phyloP scores from a whole-genome alignment of 2,888 invertebrate genomes.

The Drosophila hawaiiensis region DNA sequence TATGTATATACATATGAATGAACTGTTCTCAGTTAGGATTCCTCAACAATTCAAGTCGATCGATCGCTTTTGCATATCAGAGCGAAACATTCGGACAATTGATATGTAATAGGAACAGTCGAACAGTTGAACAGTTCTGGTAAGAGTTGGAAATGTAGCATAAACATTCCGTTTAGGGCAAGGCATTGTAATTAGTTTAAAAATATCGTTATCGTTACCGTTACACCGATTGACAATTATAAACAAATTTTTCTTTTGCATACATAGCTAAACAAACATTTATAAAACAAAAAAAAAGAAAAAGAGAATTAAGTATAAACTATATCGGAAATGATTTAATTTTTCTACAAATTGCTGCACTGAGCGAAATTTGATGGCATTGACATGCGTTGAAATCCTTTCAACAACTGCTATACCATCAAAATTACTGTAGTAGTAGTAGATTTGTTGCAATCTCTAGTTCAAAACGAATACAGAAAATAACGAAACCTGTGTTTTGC shows the following conservation, averaged over 20 bases:
- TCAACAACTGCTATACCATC: constrained; percentile 23
- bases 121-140: constrained; percentile 16
- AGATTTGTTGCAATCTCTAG: constrained; percentile 51
- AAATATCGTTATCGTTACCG: constrained; percentile 49
- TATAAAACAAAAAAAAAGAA: constrained; percentile 2
- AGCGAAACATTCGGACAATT: neutral
- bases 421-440: neutral
- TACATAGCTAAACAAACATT: constrained; percentile 38
- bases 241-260: constrained; percentile 35
- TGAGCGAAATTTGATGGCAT: constrained; percentile 17
- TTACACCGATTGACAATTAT: constrained; percentile 40
- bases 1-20: constrained; percentile 5
- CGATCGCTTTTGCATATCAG: neutral
- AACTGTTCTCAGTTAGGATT: constrained; percentile 28
- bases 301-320: constrained; percentile 39
- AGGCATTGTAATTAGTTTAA: constrained; percentile 58
- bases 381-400: constrained; percentile 19
- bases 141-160: constrained; percentile 43
- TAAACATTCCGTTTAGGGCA: constrained; percentile 58
- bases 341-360: constrained; percentile 33
- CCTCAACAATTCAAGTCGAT: neutral
- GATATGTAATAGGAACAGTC: constrained; percentile 3
- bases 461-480: constrained; percentile 24
- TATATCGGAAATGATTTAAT: constrained; percentile 15
- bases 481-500: constrained; percentile 43